Evolutionary conservation across 2,113 vertebrate species (phyloP), one percentile per base, ranked within the genome.

Genomic region (Ceyx margarethae): DNA sequence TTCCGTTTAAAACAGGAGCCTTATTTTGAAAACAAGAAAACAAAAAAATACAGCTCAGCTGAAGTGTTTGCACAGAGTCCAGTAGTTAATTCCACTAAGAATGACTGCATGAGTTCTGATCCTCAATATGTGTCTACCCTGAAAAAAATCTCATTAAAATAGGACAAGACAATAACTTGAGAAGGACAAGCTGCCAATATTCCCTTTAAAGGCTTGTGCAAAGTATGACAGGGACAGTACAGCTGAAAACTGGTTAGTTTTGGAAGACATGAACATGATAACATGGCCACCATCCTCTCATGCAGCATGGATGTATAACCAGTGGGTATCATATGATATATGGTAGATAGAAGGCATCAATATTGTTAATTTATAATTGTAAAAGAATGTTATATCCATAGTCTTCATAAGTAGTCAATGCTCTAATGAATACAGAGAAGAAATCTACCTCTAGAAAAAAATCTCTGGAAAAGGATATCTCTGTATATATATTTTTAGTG

Each of bases 221-320:
- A 54, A 17, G 23, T 90, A 8, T 50, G 68, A 40, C 13, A 54
- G 48, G 17, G 64, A 50, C 7, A 26, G 26, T 40, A 23, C n/a
- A 53, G 13, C 29, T 85, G 58, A 46, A 88, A 67, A 40, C 5
- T 45, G 14, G 3, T n/a, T 64, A 48, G 75, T 80, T 87, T 66
- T 50, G 61, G 60, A 87, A 83, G 45, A 51, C 12, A 3, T 6
- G 10, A 19, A 10, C 31, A 25, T 12, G 48, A 46, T 51, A 35
- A 54, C 23, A 57, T 14, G 46, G 46, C 5, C 69, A 48, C 23
- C 4, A 8, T 74, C 19, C 23, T 73, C 16, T 61, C 33, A 40
- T 5, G 13, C 1, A 1, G 9, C 37, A 23, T 21, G 26, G 56
- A 23, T 1, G 3, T 43, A 19, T 18, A 65, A 9, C 8, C 31